These are phyloP conservation scores for Sebastes wilsoni DNA, from an alignment of 2,797 vertebrate genomes.

Conservation along the genomic window DNA sequence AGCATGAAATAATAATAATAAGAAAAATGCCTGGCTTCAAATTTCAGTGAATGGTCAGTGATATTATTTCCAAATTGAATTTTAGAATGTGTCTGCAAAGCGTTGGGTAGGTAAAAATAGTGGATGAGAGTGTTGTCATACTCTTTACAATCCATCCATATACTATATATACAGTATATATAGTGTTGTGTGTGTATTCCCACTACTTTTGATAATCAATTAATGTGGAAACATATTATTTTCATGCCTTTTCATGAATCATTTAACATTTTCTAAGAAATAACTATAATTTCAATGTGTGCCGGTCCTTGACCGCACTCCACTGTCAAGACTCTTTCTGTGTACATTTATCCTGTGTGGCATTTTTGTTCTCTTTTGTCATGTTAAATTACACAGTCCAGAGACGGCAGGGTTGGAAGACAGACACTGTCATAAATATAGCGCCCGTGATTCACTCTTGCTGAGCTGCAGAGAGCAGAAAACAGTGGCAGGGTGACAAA, in stretches of 20 bases:
- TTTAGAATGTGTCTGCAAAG: neutral
- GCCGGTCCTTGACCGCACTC: neutral
- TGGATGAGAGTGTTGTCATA: neutral
- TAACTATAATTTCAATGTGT: neutral
- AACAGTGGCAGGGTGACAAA: constrained; percentile 31
- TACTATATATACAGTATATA: neutral
- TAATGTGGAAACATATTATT: neutral
- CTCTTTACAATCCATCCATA: neutral
- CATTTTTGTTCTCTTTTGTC: constrained; percentile 50
- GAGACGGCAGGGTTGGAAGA: constrained; percentile 47
- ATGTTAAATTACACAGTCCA: constrained; percentile 71
- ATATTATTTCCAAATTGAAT: neutral
- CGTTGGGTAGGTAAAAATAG: neutral
- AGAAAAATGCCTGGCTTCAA: neutral
- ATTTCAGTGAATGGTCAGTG: neutral
- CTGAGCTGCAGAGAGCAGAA: constrained; percentile 37
- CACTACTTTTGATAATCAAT: neutral
- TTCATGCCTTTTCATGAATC: neutral
- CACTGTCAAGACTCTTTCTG: neutral
- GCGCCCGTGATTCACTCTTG: constrained; percentile 27
- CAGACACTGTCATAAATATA: constrained; percentile 60
- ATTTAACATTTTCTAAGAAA: neutral
- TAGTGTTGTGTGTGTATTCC: neutral
- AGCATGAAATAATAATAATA: neutral
- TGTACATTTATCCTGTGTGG: constrained; percentile 2